phyloP scores from a whole-genome alignment of 2,797 vertebrate genomes.

The Gallinago stenura region DNA sequence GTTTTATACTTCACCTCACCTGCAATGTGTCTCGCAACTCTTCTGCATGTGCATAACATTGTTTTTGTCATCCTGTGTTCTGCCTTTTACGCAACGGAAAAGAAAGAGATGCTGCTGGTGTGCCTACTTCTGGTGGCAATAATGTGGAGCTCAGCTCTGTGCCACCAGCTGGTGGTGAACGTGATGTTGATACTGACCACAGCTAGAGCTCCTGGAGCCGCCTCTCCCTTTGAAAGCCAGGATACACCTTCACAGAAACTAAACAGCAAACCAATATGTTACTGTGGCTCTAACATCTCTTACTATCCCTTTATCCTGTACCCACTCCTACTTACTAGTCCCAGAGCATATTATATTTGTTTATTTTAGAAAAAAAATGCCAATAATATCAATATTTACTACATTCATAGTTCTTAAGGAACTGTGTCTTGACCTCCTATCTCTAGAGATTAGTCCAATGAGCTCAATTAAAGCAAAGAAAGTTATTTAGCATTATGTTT shows the following conservation, averaged over 20 bases:
- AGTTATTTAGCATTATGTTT: slow-evolving; percentile 31
- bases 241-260: neutral
- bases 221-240: neutral
- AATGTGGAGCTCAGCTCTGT: neutral
- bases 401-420: neutral
- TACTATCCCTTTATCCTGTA: neutral
- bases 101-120: neutral
- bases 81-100: neutral
- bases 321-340: neutral
- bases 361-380: neutral
- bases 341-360: neutral
- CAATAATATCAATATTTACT: neutral
- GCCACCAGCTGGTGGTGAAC: neutral
- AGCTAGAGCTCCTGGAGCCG: neutral
- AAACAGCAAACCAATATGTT: neutral
- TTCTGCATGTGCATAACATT: neutral
- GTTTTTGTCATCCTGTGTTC: neutral
- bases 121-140: neutral
- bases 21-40: neutral
- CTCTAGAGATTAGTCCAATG: neutral
- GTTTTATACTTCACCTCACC: neutral
- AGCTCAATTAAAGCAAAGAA: slow-evolving; percentile 37
- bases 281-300: neutral
- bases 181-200: neutral
- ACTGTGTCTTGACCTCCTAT: neutral